Evolutionary conservation across 2,888 invertebrate genomes (phyloP), one percentile per base, ranked within the genome.

Genomic region (Polyommatus icarus): DNA sequence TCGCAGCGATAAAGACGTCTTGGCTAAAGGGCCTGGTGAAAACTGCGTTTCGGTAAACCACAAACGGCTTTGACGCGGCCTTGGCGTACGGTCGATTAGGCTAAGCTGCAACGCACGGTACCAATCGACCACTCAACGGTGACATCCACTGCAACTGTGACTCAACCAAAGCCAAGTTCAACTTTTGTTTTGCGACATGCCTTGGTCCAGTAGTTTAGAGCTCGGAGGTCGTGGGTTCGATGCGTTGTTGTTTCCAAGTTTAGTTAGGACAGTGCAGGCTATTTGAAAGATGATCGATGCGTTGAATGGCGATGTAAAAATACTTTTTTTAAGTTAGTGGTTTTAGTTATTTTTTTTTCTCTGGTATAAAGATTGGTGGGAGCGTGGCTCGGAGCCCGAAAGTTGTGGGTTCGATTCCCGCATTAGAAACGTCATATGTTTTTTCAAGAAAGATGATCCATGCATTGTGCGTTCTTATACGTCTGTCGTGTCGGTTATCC

Each of bases 71-170:
- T 59, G 59, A 20, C 24, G 59, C 8, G 59, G 20, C 61, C 61
- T 61, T 61, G 61, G 24, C 8, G 24, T 61, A 59, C 24, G 24
- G 61, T 24, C 61, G 61, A 61, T 61, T 24, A 61, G 61, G 20
- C 61, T 61, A 61, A 61, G 61, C 61, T 61, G 61, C 61, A 61
- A 61, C 61, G 20, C 40, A 20, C 72, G 36, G 18, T 72, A 72
- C 72, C n/a, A 80, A 77, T 83, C 83, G 84, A 83, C 80, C 80
- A 76, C 54, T 36, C 40, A 76, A 78, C 79, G 73, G 61, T 78
- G 80, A 78, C 80, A 80, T 84, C 83, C 83, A 84, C 83, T 20
- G 72, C 72, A 73, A 73, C 20, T 1, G 15, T 79, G 75, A 59
- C 54, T 67, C 77, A 79, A 79, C 59, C 57, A 61, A 76, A 15